Conservation (phyloP, 2,888 invertebrate genomes). For the Agapetus fuscipes region DNA sequence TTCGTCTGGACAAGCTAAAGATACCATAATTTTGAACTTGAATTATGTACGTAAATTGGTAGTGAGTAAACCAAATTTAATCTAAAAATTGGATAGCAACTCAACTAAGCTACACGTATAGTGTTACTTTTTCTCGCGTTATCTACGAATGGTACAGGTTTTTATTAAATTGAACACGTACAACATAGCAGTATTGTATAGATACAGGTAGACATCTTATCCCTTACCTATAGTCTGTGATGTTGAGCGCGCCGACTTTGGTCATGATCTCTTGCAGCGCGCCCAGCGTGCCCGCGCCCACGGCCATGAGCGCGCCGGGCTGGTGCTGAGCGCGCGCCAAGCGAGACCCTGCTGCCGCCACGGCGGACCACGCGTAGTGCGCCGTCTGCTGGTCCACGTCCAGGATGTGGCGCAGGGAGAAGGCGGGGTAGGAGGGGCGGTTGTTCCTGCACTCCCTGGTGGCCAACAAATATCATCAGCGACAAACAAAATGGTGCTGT, state of each 20-base stretch:
- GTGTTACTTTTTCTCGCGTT: too few relatives aligned
- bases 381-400: constrained; percentile 60
- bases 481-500: background rate
- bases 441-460: constrained; percentile 62
- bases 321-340: constrained; percentile 46
- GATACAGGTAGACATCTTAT: too few relatives aligned
- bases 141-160: too few relatives aligned
- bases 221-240: constrained; percentile 48
- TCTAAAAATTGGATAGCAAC: too few relatives aligned
- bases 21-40: too few relatives aligned
- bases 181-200: too few relatives aligned
- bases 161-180: too few relatives aligned
- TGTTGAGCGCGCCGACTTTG: constrained; percentile 48
- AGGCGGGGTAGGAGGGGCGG: constrained; percentile 61
- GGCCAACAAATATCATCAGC: background rate
- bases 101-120: too few relatives aligned
- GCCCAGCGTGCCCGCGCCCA: constrained; percentile 45
- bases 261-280: constrained; percentile 48
- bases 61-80: too few relatives aligned
- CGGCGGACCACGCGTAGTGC: constrained; percentile 52
- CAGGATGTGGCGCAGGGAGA: constrained; percentile 58
- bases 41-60: too few relatives aligned
- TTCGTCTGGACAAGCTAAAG: too few relatives aligned
- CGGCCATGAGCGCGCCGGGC: constrained; percentile 45
- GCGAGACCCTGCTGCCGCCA: constrained; percentile 43